Percentiles rank a stretch among this genome's conserved stretches.
Evolutionary conservation across 64 coral and sea anemone species (phyloP).

Genomic region (Montipora sp.): DNA sequence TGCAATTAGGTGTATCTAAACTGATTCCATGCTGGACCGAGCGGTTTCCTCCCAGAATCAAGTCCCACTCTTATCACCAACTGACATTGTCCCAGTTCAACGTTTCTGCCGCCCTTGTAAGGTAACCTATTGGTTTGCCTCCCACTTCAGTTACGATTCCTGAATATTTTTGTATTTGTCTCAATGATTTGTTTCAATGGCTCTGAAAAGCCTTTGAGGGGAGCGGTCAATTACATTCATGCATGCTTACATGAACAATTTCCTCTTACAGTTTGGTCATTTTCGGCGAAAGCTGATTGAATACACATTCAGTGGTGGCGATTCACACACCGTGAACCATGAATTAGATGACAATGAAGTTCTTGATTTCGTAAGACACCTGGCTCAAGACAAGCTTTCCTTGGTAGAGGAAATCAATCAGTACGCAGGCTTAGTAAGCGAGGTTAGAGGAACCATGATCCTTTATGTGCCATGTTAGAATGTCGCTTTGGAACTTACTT

Average conservation of each 20-base stretch:
- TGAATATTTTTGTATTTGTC: too few species aligned
- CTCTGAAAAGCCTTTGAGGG: too few species aligned
- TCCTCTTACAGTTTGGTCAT: constrained; percentile 73
- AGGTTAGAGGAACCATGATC: constrained; percentile 33
- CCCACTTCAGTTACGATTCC: too few species aligned
- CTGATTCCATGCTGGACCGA: too few species aligned
- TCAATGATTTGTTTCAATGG: too few species aligned
- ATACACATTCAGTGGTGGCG: constrained; percentile 60
- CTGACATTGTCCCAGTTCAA: too few species aligned
- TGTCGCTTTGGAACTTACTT: background rate
- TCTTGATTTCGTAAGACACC: constrained; percentile 77
- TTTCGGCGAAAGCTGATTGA: constrained; percentile 82
- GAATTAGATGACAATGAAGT: constrained; percentile 94
- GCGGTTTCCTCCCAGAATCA: too few species aligned
- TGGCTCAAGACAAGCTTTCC: constrained; percentile 66
- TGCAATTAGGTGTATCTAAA: too few species aligned
- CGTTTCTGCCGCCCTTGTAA: too few species aligned
- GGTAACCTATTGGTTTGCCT: too few species aligned
- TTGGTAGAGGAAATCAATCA: constrained; percentile 68
- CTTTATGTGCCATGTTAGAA: background rate
- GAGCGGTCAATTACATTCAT: too few species aligned
- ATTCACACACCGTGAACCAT: constrained; percentile 51
- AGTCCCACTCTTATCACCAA: too few species aligned
- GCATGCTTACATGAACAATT: background rate
- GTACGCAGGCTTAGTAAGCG: constrained; percentile 64